Evolutionary conservation across 2,113 vertebrate genomes (phyloP), one percentile per base, ranked within the genome.

Genomic region (Notarius quadriscutis): DNA sequence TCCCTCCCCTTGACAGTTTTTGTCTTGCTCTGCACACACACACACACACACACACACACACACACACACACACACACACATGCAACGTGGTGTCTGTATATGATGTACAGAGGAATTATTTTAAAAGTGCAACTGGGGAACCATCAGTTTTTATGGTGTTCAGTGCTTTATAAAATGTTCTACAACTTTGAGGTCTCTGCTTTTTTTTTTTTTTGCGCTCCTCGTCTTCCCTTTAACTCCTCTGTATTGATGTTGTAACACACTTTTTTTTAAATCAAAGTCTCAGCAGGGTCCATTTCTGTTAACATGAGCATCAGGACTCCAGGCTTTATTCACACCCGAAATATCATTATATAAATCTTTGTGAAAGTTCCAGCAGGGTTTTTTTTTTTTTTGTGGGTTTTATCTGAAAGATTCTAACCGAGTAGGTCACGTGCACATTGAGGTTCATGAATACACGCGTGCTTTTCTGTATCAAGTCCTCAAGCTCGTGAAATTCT

Each of bases 21-120:
- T 50, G 89, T 88, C 90, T 91, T 5, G 71, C 91, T 92, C 92
- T 91, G 88, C 90, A 90, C 87, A 88, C 92, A 90, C 91, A 92
- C 89, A 30, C 30, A 1, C 30, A 30, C 30, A 30, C 30, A 30
- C 30, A 1, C 30, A 30, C 30, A 41, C 34, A 34, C 34, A 34
- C 34, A 34, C 34, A 34, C 34, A 34, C 34, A 34, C 34, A 41
- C 34, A 41, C 34, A 41, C 34, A 41, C 90, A 90, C 87, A 88
- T 91, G 90, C 91, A 92, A 89, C 93, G 83, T 63, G 91, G 83
- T 92, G 92, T 95, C 93, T 97, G 96, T 97, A 96, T 93, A 96
- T 96, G 96, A 87, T 96, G 96, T 96, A 96, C 96, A 96, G 96
- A 95, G 93, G 93, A 93, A 94, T 94, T 94, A 94, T 95, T 95